Evolutionary conservation across 2,888 invertebrate genomes (phyloP).

Genomic region (Tenthredo scrophulariae): DNA sequence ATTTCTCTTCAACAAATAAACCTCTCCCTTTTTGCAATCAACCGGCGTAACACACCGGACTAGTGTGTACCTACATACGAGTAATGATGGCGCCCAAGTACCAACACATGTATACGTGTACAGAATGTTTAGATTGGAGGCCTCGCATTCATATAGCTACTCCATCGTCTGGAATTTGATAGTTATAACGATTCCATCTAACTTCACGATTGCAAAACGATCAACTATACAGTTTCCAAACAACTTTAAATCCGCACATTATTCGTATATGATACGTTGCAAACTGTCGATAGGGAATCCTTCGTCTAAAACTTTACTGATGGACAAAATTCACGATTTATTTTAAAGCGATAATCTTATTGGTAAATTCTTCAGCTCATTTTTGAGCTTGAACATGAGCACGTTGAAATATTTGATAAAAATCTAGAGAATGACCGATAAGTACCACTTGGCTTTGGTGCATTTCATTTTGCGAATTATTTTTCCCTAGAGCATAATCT

Average conservation of each 20-base stretch:
- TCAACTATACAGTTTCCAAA: conserved; percentile 8
- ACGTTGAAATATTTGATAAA: not conserved
- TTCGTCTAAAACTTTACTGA: not conserved
- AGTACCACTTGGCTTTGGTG: not conserved
- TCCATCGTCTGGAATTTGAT: conserved; percentile 12
- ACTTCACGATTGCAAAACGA: conserved; percentile 7
- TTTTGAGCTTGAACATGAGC: not conserved
- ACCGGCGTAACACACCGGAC: not conserved
- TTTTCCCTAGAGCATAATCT: not conserved
- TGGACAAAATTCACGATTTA: not conserved
- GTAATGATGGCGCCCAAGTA: not conserved
- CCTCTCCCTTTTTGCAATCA: conserved; percentile 4
- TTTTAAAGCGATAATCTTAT: not conserved
- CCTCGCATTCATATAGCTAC: not conserved
- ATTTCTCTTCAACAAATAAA: conserved; percentile 21
- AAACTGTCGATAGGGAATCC: not conserved
- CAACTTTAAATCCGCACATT: not conserved
- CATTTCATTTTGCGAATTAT: conserved; percentile 11
- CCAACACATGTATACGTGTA: not conserved
- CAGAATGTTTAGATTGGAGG: conserved; percentile 3
- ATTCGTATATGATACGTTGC: not conserved
- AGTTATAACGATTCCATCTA: not conserved
- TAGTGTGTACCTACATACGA: not conserved
- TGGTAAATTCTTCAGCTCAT: conserved; percentile 1
- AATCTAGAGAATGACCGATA: not conserved